These are phyloP conservation scores for Siphamia tubifer DNA, from an alignment of 2,113 vertebrate species.

Conservation along the genomic window DNA sequence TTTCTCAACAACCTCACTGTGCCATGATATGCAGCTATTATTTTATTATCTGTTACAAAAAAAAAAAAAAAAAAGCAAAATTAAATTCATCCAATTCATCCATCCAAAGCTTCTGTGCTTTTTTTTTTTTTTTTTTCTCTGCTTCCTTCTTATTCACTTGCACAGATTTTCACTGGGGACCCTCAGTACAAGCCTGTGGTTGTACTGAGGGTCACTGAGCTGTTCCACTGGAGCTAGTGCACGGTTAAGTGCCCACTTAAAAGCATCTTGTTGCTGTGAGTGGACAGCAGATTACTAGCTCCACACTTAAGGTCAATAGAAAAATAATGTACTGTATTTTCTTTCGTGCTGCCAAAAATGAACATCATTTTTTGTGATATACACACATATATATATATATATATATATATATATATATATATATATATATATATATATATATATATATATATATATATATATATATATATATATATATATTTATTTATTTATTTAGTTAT, in stretches of 20 bases:
- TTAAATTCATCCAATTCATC: constrained; percentile 16
- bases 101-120: constrained; percentile 3
- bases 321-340: too few species aligned
- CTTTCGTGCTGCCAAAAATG: too few species aligned
- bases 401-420: too few species aligned
- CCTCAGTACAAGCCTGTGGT: constrained; percentile 23
- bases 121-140: not conserved
- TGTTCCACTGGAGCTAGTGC: constrained; percentile 13
- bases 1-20: not conserved
- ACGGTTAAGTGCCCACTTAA: constrained; percentile 15
- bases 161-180: constrained; percentile 22
- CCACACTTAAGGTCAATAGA: constrained; percentile 1
- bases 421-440: too few species aligned
- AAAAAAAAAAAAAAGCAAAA: not conserved
- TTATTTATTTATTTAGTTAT: too few species aligned
- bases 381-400: too few species aligned
- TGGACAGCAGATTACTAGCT: not conserved
- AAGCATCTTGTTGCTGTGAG: constrained; percentile 20
- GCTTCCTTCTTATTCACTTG: not conserved
- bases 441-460: too few species aligned
- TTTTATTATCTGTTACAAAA: constrained; percentile 16
- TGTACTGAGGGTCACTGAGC: constrained; percentile 36
- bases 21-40: not conserved
- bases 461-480: too few species aligned
- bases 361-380: too few species aligned